Base-by-base conservation (phyloP, 2,888 invertebrate genomes). In the Pecten maximus region DNA sequence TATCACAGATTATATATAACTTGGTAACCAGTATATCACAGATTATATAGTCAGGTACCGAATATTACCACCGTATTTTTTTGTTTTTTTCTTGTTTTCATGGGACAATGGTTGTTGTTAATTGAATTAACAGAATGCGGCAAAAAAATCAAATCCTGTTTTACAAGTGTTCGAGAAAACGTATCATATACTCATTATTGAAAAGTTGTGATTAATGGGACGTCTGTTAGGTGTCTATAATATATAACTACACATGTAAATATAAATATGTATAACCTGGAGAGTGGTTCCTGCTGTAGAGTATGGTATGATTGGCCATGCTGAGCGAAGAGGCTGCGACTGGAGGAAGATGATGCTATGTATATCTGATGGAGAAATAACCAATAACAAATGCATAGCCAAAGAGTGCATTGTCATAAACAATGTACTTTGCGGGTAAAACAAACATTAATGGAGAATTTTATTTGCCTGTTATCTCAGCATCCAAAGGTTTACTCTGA, bases 361-460 rank as follows among this genome's bases (percentile, higher is more conserved):
- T 74, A 74, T 28, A 74, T 6, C 23, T 74, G 74, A 74, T 74
- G 35, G 10, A 74, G 28, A 19, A 74, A 28, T 28, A 35, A 23
- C 54, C 74, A 74, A 74, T 74, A 35, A 74, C 74, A 74, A 28
- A 74, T 74, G 74, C 74, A 74, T 74, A 23, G 74, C 35, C 74
- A 74, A 74, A 15, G 74, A 74, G 74, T 74, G 74, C 74, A 74
- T 74, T 74, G 74, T 74, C 74, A 74, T 74, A 74, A 74, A 74
- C 74, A 35, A 74, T 74, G 74, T 74, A 74, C 74, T 74, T 74
- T 74, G 74, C 74, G 74, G 74, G 74, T 74, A 74, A 74, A 74
- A 74, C 74, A 74, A 74, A 74, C 74, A 74, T 74, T 74, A 74
- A 74, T 74, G 8, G 74, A 10, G 74, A 74, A 28, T 74, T 74